Percentiles rank a stretch among this genome's conserved stretches.
phyloP scores from a whole-genome alignment of 2,888 invertebrate genomes.

The Thera obeliscata region DNA sequence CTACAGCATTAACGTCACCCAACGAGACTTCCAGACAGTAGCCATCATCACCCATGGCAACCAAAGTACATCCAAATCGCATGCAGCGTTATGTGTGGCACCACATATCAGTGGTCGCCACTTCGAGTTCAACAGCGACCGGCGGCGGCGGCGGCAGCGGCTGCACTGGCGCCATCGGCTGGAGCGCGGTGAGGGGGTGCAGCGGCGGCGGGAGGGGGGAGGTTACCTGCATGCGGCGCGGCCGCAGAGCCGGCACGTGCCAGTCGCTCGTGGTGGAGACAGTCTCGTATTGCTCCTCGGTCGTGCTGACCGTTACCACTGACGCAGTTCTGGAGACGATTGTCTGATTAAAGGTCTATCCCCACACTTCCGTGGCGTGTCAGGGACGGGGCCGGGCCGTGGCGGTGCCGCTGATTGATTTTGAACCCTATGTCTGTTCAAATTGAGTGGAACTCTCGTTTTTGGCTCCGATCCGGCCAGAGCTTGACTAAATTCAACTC shows the following conservation, averaged over 20 bases:
- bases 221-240: constrained; percentile 61
- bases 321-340: constrained; percentile 60
- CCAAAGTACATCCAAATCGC: not conserved
- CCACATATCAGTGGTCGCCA: constrained; percentile 77
- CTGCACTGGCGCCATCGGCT: constrained; percentile 55
- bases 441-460: too few species aligned
- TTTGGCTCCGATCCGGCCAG: too few species aligned
- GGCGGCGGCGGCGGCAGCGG: constrained; percentile 51
- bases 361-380: too few species aligned
- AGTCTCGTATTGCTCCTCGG: constrained; percentile 45
- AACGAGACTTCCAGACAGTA: not conserved
- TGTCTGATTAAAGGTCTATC: not conserved
- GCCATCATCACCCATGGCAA: not conserved
- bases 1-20: not conserved
- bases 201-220: constrained; percentile 52
- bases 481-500: too few species aligned
- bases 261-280: constrained; percentile 40
- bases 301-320: constrained; percentile 50
- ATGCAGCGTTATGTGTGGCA: constrained; percentile 40
- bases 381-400: too few species aligned
- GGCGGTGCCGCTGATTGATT: too few species aligned
- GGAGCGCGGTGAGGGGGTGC: constrained; percentile 55
- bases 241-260: constrained; percentile 47
- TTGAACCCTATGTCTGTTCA: too few species aligned
- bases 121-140: constrained; percentile 76